Percentiles rank a stretch among this genome's conserved stretches.
phyloP scores from a whole-genome alignment of 2,113 vertebrate species.

The Chaetodon auriga region DNA sequence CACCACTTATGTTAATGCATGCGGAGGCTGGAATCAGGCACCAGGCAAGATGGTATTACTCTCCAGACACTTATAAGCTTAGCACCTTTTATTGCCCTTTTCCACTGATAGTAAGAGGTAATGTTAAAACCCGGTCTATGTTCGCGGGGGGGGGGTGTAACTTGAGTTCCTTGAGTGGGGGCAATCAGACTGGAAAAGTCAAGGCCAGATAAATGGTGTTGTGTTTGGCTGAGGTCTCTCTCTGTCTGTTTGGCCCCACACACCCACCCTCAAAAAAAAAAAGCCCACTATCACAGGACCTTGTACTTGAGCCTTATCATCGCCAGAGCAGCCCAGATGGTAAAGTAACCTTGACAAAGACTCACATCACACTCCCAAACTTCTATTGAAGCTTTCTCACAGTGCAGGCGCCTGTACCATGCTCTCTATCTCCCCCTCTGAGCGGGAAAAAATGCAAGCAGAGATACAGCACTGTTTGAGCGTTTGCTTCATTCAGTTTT shows the following conservation, averaged over 20 bases:
- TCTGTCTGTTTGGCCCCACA: constrained; percentile 38
- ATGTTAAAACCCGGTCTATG: constrained; percentile 21
- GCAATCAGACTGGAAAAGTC: constrained; percentile 65
- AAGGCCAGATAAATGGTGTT: constrained; percentile 78
- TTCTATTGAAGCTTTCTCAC: constrained; percentile 68
- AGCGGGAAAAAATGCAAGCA: background rate
- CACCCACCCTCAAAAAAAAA: constrained; percentile 32
- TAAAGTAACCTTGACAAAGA: constrained; percentile 85
- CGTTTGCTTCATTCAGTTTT: constrained; percentile 30
- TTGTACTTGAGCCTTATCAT: constrained; percentile 89
- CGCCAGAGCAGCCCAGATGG: constrained; percentile 81
- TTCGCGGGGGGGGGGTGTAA: constrained; percentile 19
- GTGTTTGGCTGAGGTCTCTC: constrained; percentile 68
- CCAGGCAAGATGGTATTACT: constrained; percentile 40
- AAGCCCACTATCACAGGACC: constrained; percentile 76
- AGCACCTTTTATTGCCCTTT: constrained; percentile 44
- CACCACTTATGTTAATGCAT: constrained; percentile 49
- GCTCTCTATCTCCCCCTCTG: background rate
- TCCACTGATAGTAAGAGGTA: constrained; percentile 31
- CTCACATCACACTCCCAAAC: constrained; percentile 78
- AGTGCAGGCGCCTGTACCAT: constrained; percentile 51
- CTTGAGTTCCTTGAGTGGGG: constrained; percentile 68
- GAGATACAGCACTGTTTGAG: constrained; percentile 26
- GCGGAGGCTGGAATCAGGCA: constrained; percentile 33
- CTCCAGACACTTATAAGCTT: constrained; percentile 40